Conservation (phyloP, 2,797 vertebrate genomes). For the Glossophaga mutica region DNA sequence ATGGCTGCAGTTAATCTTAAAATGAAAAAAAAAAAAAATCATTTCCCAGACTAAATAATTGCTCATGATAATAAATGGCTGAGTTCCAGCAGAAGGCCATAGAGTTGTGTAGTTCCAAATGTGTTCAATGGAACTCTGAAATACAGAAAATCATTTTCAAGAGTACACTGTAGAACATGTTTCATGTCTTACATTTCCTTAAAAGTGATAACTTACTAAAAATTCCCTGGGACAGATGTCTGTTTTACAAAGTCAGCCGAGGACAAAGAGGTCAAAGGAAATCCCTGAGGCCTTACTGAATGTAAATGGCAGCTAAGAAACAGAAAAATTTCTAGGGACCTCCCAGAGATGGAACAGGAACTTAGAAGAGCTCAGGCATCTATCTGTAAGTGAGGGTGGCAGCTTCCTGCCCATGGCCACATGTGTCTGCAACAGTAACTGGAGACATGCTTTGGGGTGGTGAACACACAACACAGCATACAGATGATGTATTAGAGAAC, state of each 20-base stretch:
- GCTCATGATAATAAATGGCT: not conserved
- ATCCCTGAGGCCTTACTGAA: not conserved
- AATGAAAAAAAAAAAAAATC: constrained; percentile 3
- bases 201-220: not conserved
- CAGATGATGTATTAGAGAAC: not conserved
- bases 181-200: not conserved
- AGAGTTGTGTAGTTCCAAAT: not conserved
- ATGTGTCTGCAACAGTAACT: not conserved
- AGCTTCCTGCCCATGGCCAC: not conserved
- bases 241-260: not conserved
- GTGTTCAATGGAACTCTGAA: not conserved
- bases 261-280: not conserved
- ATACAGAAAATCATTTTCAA: not conserved
- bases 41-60: not conserved
- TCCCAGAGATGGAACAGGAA: not conserved
- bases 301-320: not conserved
- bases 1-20: not conserved
- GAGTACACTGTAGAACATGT: not conserved
- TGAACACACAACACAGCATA: not conserved
- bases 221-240: not conserved
- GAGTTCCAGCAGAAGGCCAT: not conserved
- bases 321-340: not conserved
- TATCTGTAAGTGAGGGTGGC: not conserved
- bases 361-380: not conserved
- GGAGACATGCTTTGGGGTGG: not conserved